Evolutionary conservation across 1,140 invertebrate genomes (phyloP).

Genomic region (Heliconius himera): DNA sequence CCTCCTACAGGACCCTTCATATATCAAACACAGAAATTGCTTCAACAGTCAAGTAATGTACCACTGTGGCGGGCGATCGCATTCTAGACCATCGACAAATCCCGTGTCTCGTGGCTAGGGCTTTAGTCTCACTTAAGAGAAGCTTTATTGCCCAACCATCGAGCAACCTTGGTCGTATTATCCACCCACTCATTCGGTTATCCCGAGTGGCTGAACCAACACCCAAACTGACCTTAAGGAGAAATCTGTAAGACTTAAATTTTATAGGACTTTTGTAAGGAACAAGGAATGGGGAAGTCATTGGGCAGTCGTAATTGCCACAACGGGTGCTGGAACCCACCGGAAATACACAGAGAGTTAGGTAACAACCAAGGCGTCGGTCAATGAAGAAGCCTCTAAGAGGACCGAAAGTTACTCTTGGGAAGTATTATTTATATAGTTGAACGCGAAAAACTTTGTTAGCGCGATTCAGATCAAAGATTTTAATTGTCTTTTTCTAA

Average conservation of each 20-base stretch:
- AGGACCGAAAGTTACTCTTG: neutral
- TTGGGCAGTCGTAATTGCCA: neutral
- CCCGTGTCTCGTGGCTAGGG: neutral
- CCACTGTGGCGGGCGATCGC: conserved; percentile 1
- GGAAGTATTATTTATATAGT: neutral
- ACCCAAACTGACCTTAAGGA: conserved; percentile 8
- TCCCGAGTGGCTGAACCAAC: neutral
- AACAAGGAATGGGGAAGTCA: neutral
- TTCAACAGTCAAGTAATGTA: neutral
- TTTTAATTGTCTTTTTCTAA: neutral
- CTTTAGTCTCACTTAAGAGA: neutral
- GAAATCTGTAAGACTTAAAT: neutral
- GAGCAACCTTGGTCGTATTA: conserved; percentile 8
- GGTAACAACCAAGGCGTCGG: conserved; percentile 9
- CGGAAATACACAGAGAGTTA: neutral
- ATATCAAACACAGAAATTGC: conserved; percentile 2
- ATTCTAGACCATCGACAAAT: neutral
- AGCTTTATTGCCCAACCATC: neutral
- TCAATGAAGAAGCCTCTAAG: conserved; percentile 10
- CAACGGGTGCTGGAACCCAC: conserved; percentile 3
- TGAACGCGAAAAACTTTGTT: neutral
- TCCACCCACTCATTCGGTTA: neutral
- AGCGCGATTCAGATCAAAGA: neutral
- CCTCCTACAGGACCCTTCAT: conserved; percentile 9
- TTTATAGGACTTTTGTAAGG: neutral